Evolutionary conservation across 2,113 vertebrate genomes (phyloP).

Genomic region (Peromyscus leucopus): DNA sequence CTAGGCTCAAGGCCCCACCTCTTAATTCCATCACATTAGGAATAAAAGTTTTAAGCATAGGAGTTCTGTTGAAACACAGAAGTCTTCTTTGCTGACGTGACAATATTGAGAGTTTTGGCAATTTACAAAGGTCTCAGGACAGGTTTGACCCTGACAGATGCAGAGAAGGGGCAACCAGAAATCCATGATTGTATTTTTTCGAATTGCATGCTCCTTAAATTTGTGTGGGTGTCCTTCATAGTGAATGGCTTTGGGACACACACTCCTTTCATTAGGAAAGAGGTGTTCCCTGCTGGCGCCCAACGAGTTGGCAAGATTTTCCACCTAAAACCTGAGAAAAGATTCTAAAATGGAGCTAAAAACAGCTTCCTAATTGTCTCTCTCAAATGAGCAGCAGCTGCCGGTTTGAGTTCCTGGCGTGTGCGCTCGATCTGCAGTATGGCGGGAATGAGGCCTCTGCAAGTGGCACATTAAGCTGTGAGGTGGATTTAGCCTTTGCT

Average conservation of each 20-base stretch:
- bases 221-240: background rate
- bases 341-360: no score
- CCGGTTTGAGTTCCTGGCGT: no score
- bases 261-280: background rate
- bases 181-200: background rate
- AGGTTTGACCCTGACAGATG: background rate
- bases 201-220: background rate
- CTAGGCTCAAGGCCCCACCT: background rate
- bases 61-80: background rate
- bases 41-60: background rate
- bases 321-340: no score
- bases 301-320: no score
- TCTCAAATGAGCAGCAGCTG: no score
- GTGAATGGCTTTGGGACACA: background rate
- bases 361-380: no score
- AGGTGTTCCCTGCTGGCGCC: background rate
- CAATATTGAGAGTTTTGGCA: background rate
- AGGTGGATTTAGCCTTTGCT: no score
- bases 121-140: background rate
- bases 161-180: background rate
- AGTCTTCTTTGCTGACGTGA: background rate
- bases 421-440: no score
- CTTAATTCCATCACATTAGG: background rate
- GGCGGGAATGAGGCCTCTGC: no score
- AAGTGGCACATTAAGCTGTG: no score